Base-by-base conservation (phyloP, 2,797 vertebrate genomes). In the Heterohyrax brucei region DNA sequence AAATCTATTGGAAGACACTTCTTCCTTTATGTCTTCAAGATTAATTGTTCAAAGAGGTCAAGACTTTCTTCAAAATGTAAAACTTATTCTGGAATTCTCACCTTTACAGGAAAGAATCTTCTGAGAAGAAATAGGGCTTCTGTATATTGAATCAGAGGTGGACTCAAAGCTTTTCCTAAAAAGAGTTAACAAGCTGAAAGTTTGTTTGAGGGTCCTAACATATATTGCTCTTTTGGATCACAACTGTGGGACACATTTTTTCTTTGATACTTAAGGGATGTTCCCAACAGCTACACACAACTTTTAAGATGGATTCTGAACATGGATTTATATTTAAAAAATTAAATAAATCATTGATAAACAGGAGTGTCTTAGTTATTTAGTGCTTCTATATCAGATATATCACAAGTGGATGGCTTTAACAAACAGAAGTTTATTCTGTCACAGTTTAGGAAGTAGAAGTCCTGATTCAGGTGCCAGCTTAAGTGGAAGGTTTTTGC, bases 41-140 rank as follows among this genome's bases (percentile, higher is more conserved):
- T 28, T 19, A 19, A 16, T 8, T 48, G 2, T 5, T 6, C 22
- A 7, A 24, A 13, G 24, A n/a, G 9, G 0, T 9, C 24, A 2
- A 24, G 16, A 19, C 5, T 22, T 8, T 7, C 14, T 9, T 44
- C 16, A 8, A 24, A 1, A 24, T 2, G 39, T 39, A 39, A 39
- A 39, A 39, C 39, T 30, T 7, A 39, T 46, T 24, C 26, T 78
- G 28, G 39, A 62, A 18, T 18, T 8, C 1, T 24, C 22, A 18
- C 18, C 16, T 26, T 14, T 33, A 10, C 10, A 5, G 1, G 26
- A 87, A 75, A 21, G 13, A 3, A 7, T 8, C 48, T 59, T 68
- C 28, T 14, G 7, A 24, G 33, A 10, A 91, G 76, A 33, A 14
- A 26, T 18, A 39, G 19, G 24, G 13, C 2, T 86, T 44, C 6